Conservation (phyloP, 2,113 vertebrate genomes). For the Tauraco erythrolophus region DNA sequence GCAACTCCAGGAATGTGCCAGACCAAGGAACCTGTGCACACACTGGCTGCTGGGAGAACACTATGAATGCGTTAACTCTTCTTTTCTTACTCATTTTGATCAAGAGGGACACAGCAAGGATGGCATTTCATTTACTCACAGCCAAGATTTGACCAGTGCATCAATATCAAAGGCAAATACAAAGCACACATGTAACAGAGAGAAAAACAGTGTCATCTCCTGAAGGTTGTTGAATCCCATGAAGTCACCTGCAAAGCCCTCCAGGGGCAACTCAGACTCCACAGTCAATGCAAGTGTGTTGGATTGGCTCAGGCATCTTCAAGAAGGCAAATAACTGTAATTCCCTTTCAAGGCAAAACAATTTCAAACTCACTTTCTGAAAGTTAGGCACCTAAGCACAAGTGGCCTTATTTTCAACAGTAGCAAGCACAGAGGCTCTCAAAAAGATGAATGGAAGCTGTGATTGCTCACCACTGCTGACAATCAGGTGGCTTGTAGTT, state of each 20-base stretch:
- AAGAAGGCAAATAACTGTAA: conserved; percentile 21
- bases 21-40: background rate
- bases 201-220: background rate
- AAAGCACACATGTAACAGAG: fast-evolving
- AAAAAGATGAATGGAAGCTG: conserved; percentile 55
- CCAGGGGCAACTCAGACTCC: background rate
- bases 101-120: background rate
- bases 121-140: background rate
- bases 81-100: background rate
- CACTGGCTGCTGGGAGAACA: background rate
- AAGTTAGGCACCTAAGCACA: conserved; percentile 56
- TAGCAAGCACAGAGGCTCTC: conserved; percentile 30
- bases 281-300: background rate
- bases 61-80: fast-evolving
- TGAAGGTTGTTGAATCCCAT: background rate
- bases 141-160: background rate
- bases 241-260: background rate
- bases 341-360: conserved; percentile 29
- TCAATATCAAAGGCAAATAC: fast-evolving
- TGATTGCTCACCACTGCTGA: conserved; percentile 64
- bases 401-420: conserved; percentile 38
- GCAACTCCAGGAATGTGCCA: background rate
- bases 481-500: conserved; percentile 60
- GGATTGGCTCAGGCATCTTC: background rate
- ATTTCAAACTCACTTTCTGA: conserved; percentile 10